Percentiles rank a stretch among this genome's conserved stretches.
phyloP scores from a whole-genome alignment of 2,113 vertebrate genomes.

The Ochotona curzoniae region DNA sequence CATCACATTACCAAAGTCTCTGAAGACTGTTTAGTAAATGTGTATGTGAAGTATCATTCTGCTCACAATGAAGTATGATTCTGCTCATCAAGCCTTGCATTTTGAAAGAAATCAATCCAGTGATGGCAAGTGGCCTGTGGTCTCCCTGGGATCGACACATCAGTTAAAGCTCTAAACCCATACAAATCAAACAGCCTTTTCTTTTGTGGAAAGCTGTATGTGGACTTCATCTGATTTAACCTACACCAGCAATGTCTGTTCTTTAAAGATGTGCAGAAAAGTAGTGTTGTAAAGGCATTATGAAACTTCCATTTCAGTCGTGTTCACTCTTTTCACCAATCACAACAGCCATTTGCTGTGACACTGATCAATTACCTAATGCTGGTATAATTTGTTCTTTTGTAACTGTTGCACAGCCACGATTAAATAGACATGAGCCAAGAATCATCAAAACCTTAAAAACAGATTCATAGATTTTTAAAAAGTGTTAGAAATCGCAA shows the following conservation, averaged over 20 bases:
- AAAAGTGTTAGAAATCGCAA: neutral
- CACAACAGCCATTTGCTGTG: neutral
- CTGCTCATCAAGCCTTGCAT: constrained; percentile 71
- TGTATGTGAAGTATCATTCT: constrained; percentile 80
- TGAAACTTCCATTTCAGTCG: constrained; percentile 53
- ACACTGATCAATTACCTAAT: neutral
- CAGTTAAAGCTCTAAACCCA: constrained; percentile 83
- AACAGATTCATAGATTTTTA: neutral
- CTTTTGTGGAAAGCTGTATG: constrained; percentile 70
- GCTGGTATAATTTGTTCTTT: constrained; percentile 1
- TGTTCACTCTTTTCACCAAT: constrained; percentile 2
- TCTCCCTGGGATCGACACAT: constrained; percentile 79
- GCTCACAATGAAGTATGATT: constrained; percentile 78
- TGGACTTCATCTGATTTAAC: constrained; percentile 74
- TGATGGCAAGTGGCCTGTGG: constrained; percentile 77
- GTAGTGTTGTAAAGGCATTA: neutral
- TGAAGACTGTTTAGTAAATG: constrained; percentile 81
- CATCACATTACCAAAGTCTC: constrained; percentile 76
- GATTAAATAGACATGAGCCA: neutral
- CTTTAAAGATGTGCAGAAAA: constrained; percentile 54
- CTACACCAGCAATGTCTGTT: constrained; percentile 64
- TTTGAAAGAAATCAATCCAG: constrained; percentile 82
- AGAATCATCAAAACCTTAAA: neutral
- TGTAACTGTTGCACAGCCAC: neutral
- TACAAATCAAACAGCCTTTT: constrained; percentile 81